Conservation (phyloP, 2,113 vertebrate species). For the Myodes glareolus region DNA sequence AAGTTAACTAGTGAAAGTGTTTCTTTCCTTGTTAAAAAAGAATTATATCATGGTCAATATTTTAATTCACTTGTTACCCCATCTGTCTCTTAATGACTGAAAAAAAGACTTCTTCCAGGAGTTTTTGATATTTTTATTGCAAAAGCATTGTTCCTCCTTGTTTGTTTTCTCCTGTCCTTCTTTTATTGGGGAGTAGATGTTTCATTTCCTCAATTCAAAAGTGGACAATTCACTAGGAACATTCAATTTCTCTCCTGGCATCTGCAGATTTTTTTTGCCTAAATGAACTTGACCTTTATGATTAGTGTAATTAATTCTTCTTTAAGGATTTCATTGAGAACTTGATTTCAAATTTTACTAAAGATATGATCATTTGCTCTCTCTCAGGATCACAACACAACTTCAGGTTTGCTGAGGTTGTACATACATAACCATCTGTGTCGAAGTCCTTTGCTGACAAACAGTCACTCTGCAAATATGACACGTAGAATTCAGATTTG, state of each 20-base stretch:
- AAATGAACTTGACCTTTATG: not conserved
- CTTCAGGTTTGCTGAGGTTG: not conserved
- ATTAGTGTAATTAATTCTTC: not conserved
- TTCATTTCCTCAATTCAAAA: not conserved
- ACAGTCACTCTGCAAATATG: not conserved
- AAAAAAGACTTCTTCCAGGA: not conserved
- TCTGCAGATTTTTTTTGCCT: not conserved
- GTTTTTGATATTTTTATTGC: not conserved
- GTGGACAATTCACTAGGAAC: not conserved
- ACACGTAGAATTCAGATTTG: not conserved
- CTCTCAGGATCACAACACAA: not conserved
- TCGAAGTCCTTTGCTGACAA: not conserved
- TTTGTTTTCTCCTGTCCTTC: not conserved
- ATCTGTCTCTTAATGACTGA: not conserved
- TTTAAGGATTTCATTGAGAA: slow-evolving; percentile 16
- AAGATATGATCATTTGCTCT: not conserved
- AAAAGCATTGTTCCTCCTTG: not conserved
- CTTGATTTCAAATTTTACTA: not conserved
- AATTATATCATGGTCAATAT: not conserved
- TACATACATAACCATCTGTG: not conserved
- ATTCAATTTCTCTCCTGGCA: not conserved
- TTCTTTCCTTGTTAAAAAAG: not conserved
- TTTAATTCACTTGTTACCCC: not conserved
- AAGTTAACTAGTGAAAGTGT: not conserved
- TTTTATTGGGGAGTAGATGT: not conserved